Percentiles rank a stretch among this genome's conserved stretches.
These are phyloP conservation scores for Caenorhabditis wallacei DNA, from an alignment of 2,888 invertebrate genomes.

Conservation along the genomic window DNA sequence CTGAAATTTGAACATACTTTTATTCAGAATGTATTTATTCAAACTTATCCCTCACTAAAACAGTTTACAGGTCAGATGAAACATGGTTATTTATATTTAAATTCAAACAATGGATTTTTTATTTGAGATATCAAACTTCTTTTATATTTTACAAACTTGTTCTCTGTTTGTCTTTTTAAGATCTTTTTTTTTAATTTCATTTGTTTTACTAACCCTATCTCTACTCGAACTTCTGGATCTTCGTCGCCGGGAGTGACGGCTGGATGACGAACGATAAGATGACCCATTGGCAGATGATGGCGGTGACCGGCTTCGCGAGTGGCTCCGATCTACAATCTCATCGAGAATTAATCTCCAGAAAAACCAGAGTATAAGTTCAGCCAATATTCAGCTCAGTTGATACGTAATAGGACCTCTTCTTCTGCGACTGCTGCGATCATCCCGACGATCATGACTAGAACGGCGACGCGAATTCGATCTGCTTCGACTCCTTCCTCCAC, in stretches of 20 bases:
- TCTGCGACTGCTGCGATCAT: slow-evolving; percentile 22
- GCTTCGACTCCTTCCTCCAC: slow-evolving; percentile 56
- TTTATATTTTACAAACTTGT: too few species aligned
- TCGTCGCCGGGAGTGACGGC: slow-evolving; percentile 47
- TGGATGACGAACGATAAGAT: slow-evolving; percentile 19
- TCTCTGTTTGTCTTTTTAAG: background rate
- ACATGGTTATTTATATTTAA: too few species aligned
- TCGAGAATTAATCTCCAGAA: slow-evolving; percentile 59
- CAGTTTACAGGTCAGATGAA: too few species aligned
- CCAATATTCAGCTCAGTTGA: slow-evolving; percentile 35
- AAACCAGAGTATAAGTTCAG: slow-evolving; percentile 24
- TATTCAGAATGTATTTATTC: background rate
- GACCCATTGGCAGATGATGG: slow-evolving; percentile 16
- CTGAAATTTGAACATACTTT: slow-evolving; percentile 38
- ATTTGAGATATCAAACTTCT: too few species aligned
- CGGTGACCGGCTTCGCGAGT: slow-evolving; percentile 55
- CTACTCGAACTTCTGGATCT: slow-evolving; percentile 56
- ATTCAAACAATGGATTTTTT: too few species aligned
- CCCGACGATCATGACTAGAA: slow-evolving; percentile 41
- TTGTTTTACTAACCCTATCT: slow-evolving; percentile 43
- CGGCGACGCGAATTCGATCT: slow-evolving; percentile 25
- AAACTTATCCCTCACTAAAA: too few species aligned
- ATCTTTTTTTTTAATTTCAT: background rate
- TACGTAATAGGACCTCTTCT: slow-evolving; percentile 60
- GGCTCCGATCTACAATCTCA: slow-evolving; percentile 65